A percentile compares a stretch with the other conserved stretches of the same genome.
Evolutionary conservation across 2,888 invertebrate genomes (phyloP).

Genomic region (Emmelina monodactyla): DNA sequence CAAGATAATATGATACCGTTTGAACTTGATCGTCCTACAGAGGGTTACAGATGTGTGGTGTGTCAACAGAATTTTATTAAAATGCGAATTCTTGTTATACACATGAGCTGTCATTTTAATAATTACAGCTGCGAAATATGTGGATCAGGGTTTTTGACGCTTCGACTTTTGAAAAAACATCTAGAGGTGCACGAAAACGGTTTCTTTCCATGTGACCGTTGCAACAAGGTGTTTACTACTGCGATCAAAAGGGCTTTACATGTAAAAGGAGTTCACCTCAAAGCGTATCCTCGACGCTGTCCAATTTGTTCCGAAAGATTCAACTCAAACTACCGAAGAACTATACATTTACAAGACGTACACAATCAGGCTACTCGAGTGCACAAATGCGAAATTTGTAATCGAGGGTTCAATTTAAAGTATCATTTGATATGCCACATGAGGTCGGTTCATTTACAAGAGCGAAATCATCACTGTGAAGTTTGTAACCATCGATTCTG

Average conservation of each 20-base stretch:
- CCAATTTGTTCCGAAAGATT: conserved; percentile 55
- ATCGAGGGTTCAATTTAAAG: conserved; percentile 47
- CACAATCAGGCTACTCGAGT: conserved; percentile 53
- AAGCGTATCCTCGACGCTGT: conserved; percentile 44
- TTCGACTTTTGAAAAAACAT: conserved; percentile 49
- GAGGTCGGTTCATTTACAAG: conserved; percentile 52
- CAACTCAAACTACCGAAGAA: conserved; percentile 51
- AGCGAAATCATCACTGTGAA: conserved; percentile 59
- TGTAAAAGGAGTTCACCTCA: conserved; percentile 47
- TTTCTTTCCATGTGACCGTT: conserved; percentile 46
- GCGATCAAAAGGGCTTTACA: conserved; percentile 45
- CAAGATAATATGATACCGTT: conserved; percentile 56
- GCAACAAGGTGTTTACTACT: conserved; percentile 48
- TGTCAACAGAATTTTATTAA: conserved; percentile 47
- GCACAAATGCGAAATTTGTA: conserved; percentile 53
- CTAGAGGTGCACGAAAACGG: conserved; percentile 54
- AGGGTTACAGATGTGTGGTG: conserved; percentile 42
- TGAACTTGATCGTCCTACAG: conserved; percentile 29
- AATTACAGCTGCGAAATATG: conserved; percentile 58
- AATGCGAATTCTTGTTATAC: conserved; percentile 47
- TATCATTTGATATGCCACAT: conserved; percentile 54
- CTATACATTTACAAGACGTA: conserved; percentile 54
- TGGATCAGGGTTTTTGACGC: conserved; percentile 53
- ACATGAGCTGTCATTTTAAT: conserved; percentile 57
- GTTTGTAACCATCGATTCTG: conserved; percentile 61